Evolutionary conservation across 1,140 invertebrate species (phyloP), one percentile per base, ranked within the genome.

Genomic region (Agrypnia vestita): DNA sequence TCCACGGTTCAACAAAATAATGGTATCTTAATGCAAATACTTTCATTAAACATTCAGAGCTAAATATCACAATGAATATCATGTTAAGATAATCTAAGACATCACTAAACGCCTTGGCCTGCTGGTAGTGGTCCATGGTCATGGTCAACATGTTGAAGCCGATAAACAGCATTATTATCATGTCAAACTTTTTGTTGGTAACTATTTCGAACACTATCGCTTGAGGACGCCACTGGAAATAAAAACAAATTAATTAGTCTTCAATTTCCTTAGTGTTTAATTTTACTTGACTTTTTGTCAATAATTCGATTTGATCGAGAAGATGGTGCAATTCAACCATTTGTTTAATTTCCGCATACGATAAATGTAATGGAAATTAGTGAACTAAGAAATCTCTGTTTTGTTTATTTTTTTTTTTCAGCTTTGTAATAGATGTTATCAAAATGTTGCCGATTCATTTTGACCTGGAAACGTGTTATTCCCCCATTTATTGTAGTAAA

Each of bases 1-100:
- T 99, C 98, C 98, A 99, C 78, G 98, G 97, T 90, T 99, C 97
- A 89, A 97, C 97, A 92, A 99, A 99, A 92, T 99, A 99, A 91
- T 98, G 96, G 91, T 96, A 97, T 85, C 98, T 93, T 85, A 99
- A 93, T 80, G 97, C 97, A 89, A 99, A 97, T 86, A 99, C 94
- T 93, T 99, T 99, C 90, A 99, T 93, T 86, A 98, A 92, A 92
- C 97, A 99, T 93, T 99, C 98, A 84, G 95, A 93, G 88, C 96
- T 97, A 92, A 99, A 99, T 92, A 99, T 97, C 88, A 96, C 96
- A 89, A 99, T 99, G 91, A 99, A 99, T 91, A 98, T 95, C 91
- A 96, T 94, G 89, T 99, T 99, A 83, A 99, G 93, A 89, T 95
- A 94, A 86, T 97, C 95, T 82, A 99, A 90, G 73, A 97, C 94